These are phyloP conservation scores for Sphenodon punctatus DNA, from an alignment of 2,797 vertebrate genomes.

Conservation along the genomic window DNA sequence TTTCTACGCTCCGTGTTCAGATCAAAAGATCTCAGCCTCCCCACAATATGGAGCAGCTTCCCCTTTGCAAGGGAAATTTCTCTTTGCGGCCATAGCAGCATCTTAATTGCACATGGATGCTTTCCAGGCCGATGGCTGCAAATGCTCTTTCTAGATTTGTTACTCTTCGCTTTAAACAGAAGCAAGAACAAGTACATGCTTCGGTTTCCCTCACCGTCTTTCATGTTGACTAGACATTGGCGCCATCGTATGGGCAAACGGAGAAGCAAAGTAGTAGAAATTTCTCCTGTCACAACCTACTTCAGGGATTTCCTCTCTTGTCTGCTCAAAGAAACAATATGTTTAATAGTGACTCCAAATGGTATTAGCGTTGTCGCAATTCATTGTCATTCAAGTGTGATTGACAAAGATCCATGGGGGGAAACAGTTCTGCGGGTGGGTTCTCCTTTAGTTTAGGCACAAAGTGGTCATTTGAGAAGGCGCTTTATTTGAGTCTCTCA, in stretches of 20 bases:
- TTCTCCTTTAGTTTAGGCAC: too few species aligned
- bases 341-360: background rate
- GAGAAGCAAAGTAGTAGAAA: background rate
- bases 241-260: constrained; percentile 55
- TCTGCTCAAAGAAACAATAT: too few species aligned
- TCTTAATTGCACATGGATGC: background rate
- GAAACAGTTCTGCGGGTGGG: too few species aligned
- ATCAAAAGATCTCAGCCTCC: too few species aligned
- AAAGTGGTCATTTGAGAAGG: too few species aligned
- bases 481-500: background rate
- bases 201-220: background rate
- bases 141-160: background rate
- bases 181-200: too few species aligned
- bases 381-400: background rate
- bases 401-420: background rate
- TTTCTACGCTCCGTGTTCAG: background rate
- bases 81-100: background rate
- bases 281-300: background rate
- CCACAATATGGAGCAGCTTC: background rate
- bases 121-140: background rate
- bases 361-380: background rate
- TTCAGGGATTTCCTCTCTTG: too few species aligned
- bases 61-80: background rate
- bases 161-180: background rate
- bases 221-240: background rate